Evolutionary conservation across 2,888 invertebrate species (phyloP), one percentile per base, ranked within the genome.

Genomic region (Deilephila elpenor): DNA sequence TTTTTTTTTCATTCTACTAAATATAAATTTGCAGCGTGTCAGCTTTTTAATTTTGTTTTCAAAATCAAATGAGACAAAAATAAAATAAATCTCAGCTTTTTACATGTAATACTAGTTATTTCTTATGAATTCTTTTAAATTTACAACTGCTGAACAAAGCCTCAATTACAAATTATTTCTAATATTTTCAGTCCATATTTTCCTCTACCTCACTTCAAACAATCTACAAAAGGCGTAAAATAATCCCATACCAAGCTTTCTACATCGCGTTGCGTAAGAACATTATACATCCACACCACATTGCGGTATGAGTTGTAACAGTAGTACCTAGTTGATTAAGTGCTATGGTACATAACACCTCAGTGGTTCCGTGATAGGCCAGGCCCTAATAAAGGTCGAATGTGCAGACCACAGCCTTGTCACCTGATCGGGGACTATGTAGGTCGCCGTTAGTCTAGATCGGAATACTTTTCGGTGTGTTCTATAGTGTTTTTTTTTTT

Each of bases 391-490:
- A 82, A 74, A 77, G 74, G 70, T 34, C 76, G 92, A 90, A 80
- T 76, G 74, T 76, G 70, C 74, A 72, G 78, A 88, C 92, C 93
- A 81, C 94, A 93, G 86, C 92, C 93, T 93, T 92, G 91, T 88
- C 84, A 86, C 89, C 75, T 78, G 82, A 88, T 87, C 89, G 81
- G 89, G 84, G 82, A 78, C 78, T 84, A 89, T 84, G 84, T 88
- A 84, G 89, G 86, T 85, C 87, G 85, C 71, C 75, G 78, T 70
- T 75, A 67, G 59, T 72, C 17, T 74, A 59, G 73, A 74, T 75
- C 32, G 51, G 20, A 25, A 61, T 29, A 51, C 29, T 53, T 73
- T 37, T 59, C 29, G 72, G 61, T 56, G 56, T 56, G 56, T 56
- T 56, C n/a, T 56, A 56, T n/a, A 56, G 11, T 44, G 44, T 44